Evolutionary conservation across 2,113 vertebrate species (phyloP), one percentile per base, ranked within the genome.

Genomic region (Corythornis madagascariensis): DNA sequence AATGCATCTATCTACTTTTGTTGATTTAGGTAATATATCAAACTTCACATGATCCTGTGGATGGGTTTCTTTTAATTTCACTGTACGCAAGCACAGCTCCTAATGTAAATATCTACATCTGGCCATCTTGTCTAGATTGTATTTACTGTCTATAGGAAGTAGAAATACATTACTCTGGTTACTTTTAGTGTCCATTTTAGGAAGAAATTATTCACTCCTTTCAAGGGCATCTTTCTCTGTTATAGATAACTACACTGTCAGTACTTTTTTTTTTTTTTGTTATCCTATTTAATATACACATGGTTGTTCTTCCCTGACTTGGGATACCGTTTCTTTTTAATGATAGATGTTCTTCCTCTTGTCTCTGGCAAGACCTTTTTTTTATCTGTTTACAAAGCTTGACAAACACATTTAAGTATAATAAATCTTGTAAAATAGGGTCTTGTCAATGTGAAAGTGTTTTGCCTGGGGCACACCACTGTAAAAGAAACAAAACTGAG

Each of bases 201-300:
- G 85, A 92, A 92, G 59, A 91, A 94, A 70, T 26, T 0, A 18
- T 89, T 73, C 78, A 56, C 20, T 95, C 94, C 94, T 92, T 95
- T 88, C 91, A 91, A 80, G 88, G 93, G 3, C 50, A 67, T 83
- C 50, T 91, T 89, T 86, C 47, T 92, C 29, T 60, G 20, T 55
- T 83, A 42, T 47, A 92, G 63, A 76, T 73, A 94, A 65, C 63
- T 82, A 31, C 7, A 45, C 43, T 40, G 63, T 6, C 38, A 85
- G 50, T 40, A 25, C 11, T 89, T 87, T 89, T 85, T 83, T 92
- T 83, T 92, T 95, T 93, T 73, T 31, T 15, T 47, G 89, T 24
- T 61, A 57, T 61, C 8, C 31, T 76, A 45, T 89, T 40, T 42
- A 78, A 50, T 45, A 45, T 18, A 72, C 31, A 18, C 17, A 20